Evolutionary conservation across 2,888 invertebrate genomes (phyloP).

Genomic region (Venusia cambrica): DNA sequence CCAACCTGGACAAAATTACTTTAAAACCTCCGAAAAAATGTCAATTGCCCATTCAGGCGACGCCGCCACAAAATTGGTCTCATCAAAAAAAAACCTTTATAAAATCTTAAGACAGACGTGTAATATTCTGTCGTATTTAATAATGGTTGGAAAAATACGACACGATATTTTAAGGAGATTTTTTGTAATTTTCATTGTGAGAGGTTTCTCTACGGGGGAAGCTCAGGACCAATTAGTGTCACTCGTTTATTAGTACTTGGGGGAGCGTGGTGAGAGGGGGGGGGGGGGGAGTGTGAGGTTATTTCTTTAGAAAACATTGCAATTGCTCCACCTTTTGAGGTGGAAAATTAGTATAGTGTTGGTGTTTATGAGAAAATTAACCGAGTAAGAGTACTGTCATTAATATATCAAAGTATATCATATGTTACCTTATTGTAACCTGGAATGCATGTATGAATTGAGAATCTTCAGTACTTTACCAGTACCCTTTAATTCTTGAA

Average conservation of each 20-base stretch:
- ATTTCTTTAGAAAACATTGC: constrained; percentile 19
- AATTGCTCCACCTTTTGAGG: constrained; percentile 20
- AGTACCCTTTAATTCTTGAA: too few species aligned
- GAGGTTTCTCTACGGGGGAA: constrained; percentile 43
- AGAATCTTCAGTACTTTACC: too few species aligned
- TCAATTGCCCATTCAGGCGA: constrained; percentile 35
- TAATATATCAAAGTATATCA: too few species aligned
- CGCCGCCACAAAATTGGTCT: constrained; percentile 39
- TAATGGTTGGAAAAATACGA: constrained; percentile 49
- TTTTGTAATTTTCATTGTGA: constrained; percentile 51
- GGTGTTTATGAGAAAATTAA: not conserved
- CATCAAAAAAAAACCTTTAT: constrained; percentile 37
- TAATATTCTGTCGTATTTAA: constrained; percentile 46
- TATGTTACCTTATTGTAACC: too few species aligned
- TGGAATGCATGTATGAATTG: too few species aligned
- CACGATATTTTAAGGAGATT: constrained; percentile 40
- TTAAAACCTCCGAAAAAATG: constrained; percentile 23
- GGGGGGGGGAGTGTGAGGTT: constrained; percentile 24
- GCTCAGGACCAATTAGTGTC: constrained; percentile 67
- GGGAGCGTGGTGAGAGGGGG: constrained; percentile 28
- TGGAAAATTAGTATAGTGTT: not conserved
- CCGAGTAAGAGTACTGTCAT: too few species aligned
- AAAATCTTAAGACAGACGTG: constrained; percentile 38
- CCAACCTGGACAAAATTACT: constrained; percentile 21
- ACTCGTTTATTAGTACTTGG: constrained; percentile 62